Evolutionary conservation across 2,797 vertebrate genomes (phyloP), one percentile per base, ranked within the genome.

Genomic region (Sebastes hubbsi): DNA sequence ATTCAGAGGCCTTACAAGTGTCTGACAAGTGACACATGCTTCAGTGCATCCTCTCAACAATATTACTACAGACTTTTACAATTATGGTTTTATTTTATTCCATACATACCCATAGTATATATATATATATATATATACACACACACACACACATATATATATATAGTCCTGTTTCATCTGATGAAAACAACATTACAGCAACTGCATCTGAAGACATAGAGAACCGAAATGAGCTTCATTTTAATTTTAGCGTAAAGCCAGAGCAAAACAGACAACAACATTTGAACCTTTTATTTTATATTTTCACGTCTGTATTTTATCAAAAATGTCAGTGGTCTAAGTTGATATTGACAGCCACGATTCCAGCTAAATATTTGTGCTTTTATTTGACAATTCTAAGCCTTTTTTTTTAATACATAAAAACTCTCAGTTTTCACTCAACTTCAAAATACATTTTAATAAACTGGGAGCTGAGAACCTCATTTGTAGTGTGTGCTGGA

Each of bases 141-240:
- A 36, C 1, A 36, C 0, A 42, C 14, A 16, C 6, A 34, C 9
- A 38, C 2, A 38, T 38, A 24, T 24, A 24, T 24, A 42, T 42
- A 42, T 71, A 5, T 42, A 58, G 27, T 14, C 34, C 18, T 10
- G 20, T 38, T 73, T 66, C 13, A 8, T 49, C 36, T 24, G 13
- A 34, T 4, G 5, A 54, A 46, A 27, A 18, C 16, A 6, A 58
- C n/a, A 2, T 36, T 2, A 6, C 72, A 68, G 52, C 75, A 76
- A 62, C 49, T 66, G 49, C 68, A 36, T 55, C 67, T 77, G 63
- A 25, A 42, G 22, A 66, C 20, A 75, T 46, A 80, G 32, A 82
- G 10, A 30, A 16, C 16, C 0, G 1, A 60, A 11, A 36, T 6
- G 1, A 69, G 8, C 32, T 49, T 16, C 11, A n/a, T 14, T 36